phyloP scores from a whole-genome alignment of 2,797 vertebrate genomes.

The Myoxocephalus aenaeus region DNA sequence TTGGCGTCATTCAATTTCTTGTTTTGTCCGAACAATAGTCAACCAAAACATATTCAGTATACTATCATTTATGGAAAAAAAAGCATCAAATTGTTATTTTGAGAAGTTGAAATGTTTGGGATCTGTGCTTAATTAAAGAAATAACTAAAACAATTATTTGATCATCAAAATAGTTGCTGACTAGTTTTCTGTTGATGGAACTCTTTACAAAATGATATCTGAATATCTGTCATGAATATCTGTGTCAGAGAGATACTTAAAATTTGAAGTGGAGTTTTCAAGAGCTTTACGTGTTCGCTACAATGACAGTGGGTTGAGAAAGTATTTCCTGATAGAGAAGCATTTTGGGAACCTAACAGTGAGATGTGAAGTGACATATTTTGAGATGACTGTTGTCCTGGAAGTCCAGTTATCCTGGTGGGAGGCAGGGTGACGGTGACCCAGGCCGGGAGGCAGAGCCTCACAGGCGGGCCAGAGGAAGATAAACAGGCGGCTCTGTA shows the following conservation, averaged over 20 bases:
- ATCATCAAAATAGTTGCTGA: background rate
- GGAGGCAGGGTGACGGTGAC: slow-evolving; percentile 65
- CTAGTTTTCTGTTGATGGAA: background rate
- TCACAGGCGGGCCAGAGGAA: slow-evolving; percentile 61
- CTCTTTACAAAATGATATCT: background rate
- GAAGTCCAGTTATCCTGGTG: slow-evolving; percentile 57
- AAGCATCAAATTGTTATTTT: background rate
- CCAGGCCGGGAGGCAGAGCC: slow-evolving; percentile 57
- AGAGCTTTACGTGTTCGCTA: background rate
- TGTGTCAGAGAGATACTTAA: background rate
- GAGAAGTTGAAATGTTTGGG: background rate
- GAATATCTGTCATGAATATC: background rate
- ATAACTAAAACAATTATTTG: background rate
- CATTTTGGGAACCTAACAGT: background rate
- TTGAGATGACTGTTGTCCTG: slow-evolving; percentile 37
- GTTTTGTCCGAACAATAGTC: background rate
- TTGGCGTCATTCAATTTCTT: background rate
- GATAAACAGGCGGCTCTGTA: slow-evolving; percentile 74
- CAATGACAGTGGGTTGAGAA: background rate
- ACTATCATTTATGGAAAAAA: background rate
- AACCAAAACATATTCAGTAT: background rate
- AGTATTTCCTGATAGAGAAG: slow-evolving; percentile 23
- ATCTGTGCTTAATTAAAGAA: background rate
- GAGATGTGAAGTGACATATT: slow-evolving; percentile 27
- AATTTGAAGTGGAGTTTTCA: background rate